phyloP scores from a whole-genome alignment of 92 coral and sea anemone genomes.

The Actinostola sp. region DNA sequence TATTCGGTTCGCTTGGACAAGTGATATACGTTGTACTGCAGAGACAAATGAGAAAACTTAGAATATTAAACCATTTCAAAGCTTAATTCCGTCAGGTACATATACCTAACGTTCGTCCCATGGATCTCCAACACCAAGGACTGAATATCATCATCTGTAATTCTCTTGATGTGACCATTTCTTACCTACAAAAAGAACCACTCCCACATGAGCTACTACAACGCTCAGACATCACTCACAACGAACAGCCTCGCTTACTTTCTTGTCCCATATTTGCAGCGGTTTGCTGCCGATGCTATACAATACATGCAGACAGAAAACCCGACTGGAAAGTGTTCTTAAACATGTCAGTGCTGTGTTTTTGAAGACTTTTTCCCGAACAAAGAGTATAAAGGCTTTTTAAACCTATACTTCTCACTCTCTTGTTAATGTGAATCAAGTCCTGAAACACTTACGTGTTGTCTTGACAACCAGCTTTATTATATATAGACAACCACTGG shows the following conservation, averaged over 20 bases:
- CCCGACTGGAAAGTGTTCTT: constrained; percentile 99
- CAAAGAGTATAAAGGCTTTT: constrained; percentile 4
- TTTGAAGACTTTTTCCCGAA: background rate
- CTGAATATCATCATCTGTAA: constrained; percentile 97
- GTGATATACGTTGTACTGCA: constrained; percentile 95
- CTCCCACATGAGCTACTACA: background rate
- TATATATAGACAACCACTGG: too few species aligned
- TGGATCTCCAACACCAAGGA: constrained; percentile 94
- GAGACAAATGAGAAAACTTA: constrained; percentile 20
- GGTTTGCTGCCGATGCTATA: constrained; percentile 99
- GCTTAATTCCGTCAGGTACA: too few species aligned
- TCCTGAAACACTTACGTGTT: too few species aligned
- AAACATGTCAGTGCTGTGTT: constrained; percentile 72
- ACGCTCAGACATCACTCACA: too few species aligned
- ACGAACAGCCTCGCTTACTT: too few species aligned
- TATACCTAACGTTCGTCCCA: constrained; percentile 99
- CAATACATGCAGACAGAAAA: constrained; percentile 92
- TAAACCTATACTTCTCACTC: background rate
- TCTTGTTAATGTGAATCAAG: constrained; percentile 40
- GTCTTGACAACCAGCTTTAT: too few species aligned
- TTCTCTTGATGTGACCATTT: constrained; percentile 95
- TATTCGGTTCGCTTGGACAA: constrained; percentile 92
- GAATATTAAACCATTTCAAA: too few species aligned
- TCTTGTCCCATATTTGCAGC: constrained; percentile 94
- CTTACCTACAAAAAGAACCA: background rate